Conservation (phyloP, 2,888 invertebrate genomes). For the Stomorhina lunata region DNA sequence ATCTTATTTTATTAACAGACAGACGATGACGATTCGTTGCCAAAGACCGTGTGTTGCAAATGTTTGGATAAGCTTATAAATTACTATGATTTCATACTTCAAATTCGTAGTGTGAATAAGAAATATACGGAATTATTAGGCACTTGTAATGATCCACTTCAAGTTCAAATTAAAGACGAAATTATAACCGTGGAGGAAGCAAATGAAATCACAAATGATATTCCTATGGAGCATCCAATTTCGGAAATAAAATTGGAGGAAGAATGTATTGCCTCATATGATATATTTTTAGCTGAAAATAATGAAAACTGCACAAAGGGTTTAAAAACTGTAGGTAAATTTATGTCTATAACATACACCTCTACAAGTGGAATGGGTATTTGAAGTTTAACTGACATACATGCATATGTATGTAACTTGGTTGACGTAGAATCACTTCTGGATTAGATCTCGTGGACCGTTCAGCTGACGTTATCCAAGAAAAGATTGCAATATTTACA, state of each 20-base stretch:
- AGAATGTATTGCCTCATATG: slow-evolving; percentile 45
- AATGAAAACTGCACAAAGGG: too few species aligned
- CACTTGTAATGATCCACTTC: neutral
- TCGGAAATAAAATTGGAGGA: slow-evolving; percentile 68
- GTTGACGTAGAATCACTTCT: too few species aligned
- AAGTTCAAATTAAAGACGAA: neutral
- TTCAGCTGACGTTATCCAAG: too few species aligned
- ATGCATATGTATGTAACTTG: too few species aligned
- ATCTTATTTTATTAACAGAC: neutral
- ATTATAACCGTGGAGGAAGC: slow-evolving; percentile 70
- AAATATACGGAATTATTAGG: slow-evolving; percentile 14
- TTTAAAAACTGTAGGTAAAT: too few species aligned
- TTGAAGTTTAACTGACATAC: too few species aligned
- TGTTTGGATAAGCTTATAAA: slow-evolving; percentile 69
- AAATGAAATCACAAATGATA: too few species aligned
- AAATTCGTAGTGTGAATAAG: slow-evolving; percentile 69
- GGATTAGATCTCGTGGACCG: too few species aligned
- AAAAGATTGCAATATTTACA: too few species aligned
- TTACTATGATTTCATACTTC: slow-evolving; percentile 71
- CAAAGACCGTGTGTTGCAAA: slow-evolving; percentile 69
- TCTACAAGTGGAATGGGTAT: too few species aligned
- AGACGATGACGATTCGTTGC: slow-evolving; percentile 63
- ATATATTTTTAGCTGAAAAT: too few species aligned
- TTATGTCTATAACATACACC: too few species aligned
- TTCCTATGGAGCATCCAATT: slow-evolving; percentile 54